Percentiles rank a stretch among this genome's conserved stretches.
These are phyloP conservation scores for Epistrophe eligans DNA, from an alignment of 2,888 invertebrate genomes.

Conservation along the genomic window DNA sequence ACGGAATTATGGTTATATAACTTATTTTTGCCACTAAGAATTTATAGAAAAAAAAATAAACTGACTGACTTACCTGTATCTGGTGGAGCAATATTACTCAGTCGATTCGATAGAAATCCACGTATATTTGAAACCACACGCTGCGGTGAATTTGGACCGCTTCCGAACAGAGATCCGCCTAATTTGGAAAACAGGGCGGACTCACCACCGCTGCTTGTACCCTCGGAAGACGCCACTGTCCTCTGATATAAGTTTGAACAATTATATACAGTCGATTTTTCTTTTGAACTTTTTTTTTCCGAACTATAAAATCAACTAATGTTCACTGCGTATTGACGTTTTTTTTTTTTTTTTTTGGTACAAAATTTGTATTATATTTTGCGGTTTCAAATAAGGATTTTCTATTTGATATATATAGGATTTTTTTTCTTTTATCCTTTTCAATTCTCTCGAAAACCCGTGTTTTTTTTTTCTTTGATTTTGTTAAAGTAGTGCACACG, in stretches of 20 bases:
- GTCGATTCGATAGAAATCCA: slow-evolving; percentile 88
- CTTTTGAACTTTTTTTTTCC: slow-evolving; percentile 31
- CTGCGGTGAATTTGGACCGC: slow-evolving; percentile 88
- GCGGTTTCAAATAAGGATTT: slow-evolving; percentile 65
- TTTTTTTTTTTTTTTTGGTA: slow-evolving; percentile 28
- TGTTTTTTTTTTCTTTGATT: slow-evolving; percentile 18
- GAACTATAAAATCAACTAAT: slow-evolving; percentile 50
- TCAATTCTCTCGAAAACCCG: slow-evolving; percentile 74
- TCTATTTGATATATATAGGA: slow-evolving; percentile 7
- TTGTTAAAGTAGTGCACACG: slow-evolving; percentile 34
- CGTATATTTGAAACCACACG: slow-evolving; percentile 90
- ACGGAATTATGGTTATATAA: slow-evolving; percentile 52
- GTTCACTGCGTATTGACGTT: slow-evolving; percentile 50
- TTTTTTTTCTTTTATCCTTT: slow-evolving; percentile 23
- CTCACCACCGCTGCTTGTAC: slow-evolving; percentile 85
- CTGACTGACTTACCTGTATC: slow-evolving; percentile 87
- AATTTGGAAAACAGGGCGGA: slow-evolving; percentile 87
- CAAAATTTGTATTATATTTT: slow-evolving; percentile 34
- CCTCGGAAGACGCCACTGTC: slow-evolving; percentile 84
- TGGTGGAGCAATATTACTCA: slow-evolving; percentile 88
- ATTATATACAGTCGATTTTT: slow-evolving; percentile 64
- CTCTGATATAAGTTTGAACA: slow-evolving; percentile 68
- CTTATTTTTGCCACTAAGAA: neutral
- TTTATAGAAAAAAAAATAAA: neutral
- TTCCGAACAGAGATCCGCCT: slow-evolving; percentile 88